Evolutionary conservation across 2,797 vertebrate genomes (phyloP), one percentile per base, ranked within the genome.

Genomic region (Danio tinwini): DNA sequence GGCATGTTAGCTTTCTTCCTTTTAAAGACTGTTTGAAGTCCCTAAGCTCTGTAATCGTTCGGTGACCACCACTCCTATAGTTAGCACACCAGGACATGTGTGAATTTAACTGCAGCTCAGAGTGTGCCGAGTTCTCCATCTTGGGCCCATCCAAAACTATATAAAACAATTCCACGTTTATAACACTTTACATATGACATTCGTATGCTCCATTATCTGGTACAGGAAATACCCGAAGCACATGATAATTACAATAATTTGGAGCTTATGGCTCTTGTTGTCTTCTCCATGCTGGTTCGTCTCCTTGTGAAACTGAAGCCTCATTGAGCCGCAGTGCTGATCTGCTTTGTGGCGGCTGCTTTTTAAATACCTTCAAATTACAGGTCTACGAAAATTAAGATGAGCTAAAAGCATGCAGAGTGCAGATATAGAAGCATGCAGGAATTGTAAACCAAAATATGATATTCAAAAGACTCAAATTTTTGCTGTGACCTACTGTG

Each of bases 21-120:
- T 85, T 78, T 74, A 70, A 76, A 85, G 74, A 19, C 11, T 65
- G 64, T 89, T 87, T 87, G 83, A 88, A 85, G 81, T 84, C 68
- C 17, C 70, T 58, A 58, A 62, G 74, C 78, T 87, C 84, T 88
- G 81, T 87, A 88, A 88, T 88, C 81, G 59, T 56, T 58, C 58
- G 16, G 14, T 85, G 67, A 74, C 87, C 75, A 76, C 82, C 64
- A 50, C 76, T 83, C 78, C 83, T 86, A 84, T 85, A 83, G 82
- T 87, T 83, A 81, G 85, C 74, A 63, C 84, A 82, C 78, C 71
- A 86, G 80, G 58, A 73, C 84, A 85, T 70, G 81, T 87, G 84
- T 82, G 76, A 86, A 85, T 78, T 70, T 75, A 76, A 82, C 79
- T 78, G 78, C 62, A 29, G 73, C 77, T 69, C 52, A 21, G 29